Percentiles rank a stretch among this genome's conserved stretches.
These are phyloP conservation scores for Chaetodon trifascialis DNA, from an alignment of 2,113 vertebrate genomes.

Conservation along the genomic window DNA sequence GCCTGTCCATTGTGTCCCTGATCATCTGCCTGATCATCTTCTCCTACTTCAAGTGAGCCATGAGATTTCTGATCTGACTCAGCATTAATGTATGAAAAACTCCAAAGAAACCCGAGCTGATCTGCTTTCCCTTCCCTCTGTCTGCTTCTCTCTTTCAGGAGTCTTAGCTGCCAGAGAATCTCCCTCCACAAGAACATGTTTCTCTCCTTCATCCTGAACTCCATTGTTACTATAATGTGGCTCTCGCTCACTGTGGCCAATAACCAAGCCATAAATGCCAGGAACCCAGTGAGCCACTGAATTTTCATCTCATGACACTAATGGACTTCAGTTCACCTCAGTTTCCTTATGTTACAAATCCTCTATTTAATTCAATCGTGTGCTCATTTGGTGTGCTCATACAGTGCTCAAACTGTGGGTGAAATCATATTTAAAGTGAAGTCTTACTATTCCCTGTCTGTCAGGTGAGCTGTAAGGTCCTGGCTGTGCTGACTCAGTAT, in stretches of 20 bases:
- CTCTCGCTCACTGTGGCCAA: conserved; percentile 64
- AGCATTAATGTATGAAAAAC: too few relatives aligned
- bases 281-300: conserved; percentile 76
- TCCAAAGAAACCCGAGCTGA: too few relatives aligned
- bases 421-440: background rate
- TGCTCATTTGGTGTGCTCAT: background rate
- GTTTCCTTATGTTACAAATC: background rate
- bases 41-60: conserved; percentile 87
- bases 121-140: background rate
- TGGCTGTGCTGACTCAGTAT: conserved; percentile 80
- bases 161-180: conserved; percentile 87
- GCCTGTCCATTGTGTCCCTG: conserved; percentile 84
- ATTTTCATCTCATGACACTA: background rate
- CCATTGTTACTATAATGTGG: conserved; percentile 81
- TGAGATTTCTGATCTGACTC: background rate
- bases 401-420: too few relatives aligned
- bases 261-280: conserved; percentile 51
- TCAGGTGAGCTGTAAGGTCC: conserved; percentile 85
- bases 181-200: conserved; percentile 89
- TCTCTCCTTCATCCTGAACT: conserved; percentile 86
- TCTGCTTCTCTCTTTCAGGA: conserved; percentile 67
- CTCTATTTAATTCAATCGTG: background rate
- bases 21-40: conserved; percentile 85
- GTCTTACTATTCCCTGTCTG: background rate
- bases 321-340: background rate